Evolutionary conservation across 2,797 vertebrate species (phyloP).

Genomic region (Takifugu ocellatus): DNA sequence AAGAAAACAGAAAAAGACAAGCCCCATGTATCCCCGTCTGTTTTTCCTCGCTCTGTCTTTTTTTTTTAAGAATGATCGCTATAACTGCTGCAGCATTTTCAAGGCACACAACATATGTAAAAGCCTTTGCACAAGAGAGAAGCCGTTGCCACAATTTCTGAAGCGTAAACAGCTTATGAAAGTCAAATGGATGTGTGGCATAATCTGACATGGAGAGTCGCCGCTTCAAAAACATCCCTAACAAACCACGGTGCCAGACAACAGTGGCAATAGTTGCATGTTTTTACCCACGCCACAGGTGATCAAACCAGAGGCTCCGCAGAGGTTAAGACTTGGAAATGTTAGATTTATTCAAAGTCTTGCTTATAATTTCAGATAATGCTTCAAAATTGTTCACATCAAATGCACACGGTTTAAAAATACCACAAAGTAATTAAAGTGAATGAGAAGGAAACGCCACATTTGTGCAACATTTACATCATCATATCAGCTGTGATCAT

Average conservation of each 20-base stretch:
- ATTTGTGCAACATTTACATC: slow-evolving; percentile 30
- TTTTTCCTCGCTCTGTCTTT: slow-evolving; percentile 35
- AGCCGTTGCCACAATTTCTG: slow-evolving; percentile 77
- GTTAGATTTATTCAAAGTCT: too few relatives aligned
- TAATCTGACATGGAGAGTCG: slow-evolving; percentile 80
- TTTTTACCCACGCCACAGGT: slow-evolving; percentile 67
- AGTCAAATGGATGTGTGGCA: slow-evolving; percentile 84
- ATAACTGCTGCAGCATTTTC: slow-evolving; percentile 70
- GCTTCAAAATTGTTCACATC: too few relatives aligned
- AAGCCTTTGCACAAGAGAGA: slow-evolving; percentile 75
- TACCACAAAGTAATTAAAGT: too few relatives aligned
- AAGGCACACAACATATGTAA: slow-evolving; percentile 80
- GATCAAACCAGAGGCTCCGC: slow-evolving; percentile 9
- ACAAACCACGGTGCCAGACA: slow-evolving; percentile 69
- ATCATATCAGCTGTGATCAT: slow-evolving; percentile 23
- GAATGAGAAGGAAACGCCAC: not conserved
- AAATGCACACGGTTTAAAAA: too few relatives aligned
- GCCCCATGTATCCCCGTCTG: slow-evolving; percentile 52
- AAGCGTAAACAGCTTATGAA: slow-evolving; percentile 84
- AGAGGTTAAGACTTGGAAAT: too few relatives aligned
- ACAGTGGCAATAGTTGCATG: slow-evolving; percentile 53
- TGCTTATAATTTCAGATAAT: too few relatives aligned
- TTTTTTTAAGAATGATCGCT: slow-evolving; percentile 70
- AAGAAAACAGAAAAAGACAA: slow-evolving; percentile 55
- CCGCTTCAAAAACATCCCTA: slow-evolving; percentile 78